These are phyloP conservation scores for Catagonus wagneri DNA, from an alignment of 2,113 vertebrate species.

Conservation along the genomic window DNA sequence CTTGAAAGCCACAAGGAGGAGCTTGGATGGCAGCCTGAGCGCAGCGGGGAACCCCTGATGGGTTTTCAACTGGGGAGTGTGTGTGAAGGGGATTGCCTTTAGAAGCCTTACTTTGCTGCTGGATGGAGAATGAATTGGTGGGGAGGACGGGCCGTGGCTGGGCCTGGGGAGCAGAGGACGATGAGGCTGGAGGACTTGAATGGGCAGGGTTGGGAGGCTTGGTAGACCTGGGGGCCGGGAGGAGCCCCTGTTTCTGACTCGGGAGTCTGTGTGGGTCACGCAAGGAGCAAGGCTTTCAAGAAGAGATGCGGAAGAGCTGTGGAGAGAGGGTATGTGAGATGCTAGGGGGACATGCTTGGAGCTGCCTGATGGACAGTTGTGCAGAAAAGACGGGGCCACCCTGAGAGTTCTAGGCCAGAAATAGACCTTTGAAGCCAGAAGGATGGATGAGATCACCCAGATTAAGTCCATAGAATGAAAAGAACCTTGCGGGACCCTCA, in stretches of 20 bases:
- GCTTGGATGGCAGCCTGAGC: background rate
- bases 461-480: background rate
- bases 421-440: background rate
- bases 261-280: background rate
- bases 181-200: background rate
- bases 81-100: rapidly evolving
- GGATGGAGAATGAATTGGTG: background rate
- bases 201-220: background rate
- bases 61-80: background rate
- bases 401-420: background rate
- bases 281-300: background rate
- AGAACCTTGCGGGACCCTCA: background rate
- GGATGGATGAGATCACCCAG: background rate
- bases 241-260: background rate
- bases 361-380: background rate
- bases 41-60: background rate
- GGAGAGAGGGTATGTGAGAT: background rate
- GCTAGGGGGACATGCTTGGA: background rate
- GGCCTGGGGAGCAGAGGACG: background rate
- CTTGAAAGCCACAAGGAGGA: background rate
- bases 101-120: background rate
- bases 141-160: background rate
- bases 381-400: too few relatives aligned
- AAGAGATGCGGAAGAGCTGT: background rate
- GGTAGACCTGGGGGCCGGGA: rapidly evolving